phyloP scores from a whole-genome alignment of 2,113 vertebrate species.

The human (Homo sapiens) region DNA sequence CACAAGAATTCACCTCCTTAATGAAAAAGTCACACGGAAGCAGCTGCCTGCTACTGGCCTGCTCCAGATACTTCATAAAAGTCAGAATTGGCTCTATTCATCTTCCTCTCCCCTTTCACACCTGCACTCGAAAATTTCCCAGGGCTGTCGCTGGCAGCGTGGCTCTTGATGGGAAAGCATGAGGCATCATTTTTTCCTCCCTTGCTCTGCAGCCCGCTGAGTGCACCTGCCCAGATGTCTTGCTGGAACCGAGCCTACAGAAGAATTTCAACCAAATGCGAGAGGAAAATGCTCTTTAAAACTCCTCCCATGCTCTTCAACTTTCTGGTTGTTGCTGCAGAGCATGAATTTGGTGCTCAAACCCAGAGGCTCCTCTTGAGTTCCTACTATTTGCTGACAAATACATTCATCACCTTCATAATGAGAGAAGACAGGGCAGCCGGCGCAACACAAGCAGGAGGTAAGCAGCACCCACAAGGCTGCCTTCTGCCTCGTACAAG shows the following conservation, averaged over 20 bases:
- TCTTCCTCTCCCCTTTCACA: slow-evolving; percentile 79
- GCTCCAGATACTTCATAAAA: slow-evolving; percentile 80
- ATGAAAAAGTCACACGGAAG: slow-evolving; percentile 92
- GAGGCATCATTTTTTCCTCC: background rate
- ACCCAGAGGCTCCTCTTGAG: background rate
- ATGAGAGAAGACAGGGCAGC: background rate
- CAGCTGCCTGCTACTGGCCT: slow-evolving; percentile 76
- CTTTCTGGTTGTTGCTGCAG: slow-evolving; percentile 15
- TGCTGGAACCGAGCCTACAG: background rate
- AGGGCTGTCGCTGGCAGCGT: background rate
- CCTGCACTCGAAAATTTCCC: slow-evolving; percentile 80
- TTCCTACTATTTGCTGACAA: background rate
- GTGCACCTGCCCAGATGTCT: slow-evolving; percentile 32
- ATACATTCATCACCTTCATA: background rate
- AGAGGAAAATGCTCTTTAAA: slow-evolving; percentile 7
- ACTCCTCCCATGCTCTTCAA: background rate
- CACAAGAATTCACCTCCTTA: slow-evolving; percentile 90
- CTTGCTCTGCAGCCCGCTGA: background rate
- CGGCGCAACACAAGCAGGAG: rapidly evolving
- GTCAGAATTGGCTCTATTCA: slow-evolving; percentile 73
- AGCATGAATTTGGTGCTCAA: background rate
- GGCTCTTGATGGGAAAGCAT: rapidly evolving
- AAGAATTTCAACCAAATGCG: background rate
- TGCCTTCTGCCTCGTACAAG: background rate
- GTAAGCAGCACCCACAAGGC: background rate